Evolutionary conservation across 2,797 vertebrate species (phyloP).

Genomic region (Eospalax fontanierii): DNA sequence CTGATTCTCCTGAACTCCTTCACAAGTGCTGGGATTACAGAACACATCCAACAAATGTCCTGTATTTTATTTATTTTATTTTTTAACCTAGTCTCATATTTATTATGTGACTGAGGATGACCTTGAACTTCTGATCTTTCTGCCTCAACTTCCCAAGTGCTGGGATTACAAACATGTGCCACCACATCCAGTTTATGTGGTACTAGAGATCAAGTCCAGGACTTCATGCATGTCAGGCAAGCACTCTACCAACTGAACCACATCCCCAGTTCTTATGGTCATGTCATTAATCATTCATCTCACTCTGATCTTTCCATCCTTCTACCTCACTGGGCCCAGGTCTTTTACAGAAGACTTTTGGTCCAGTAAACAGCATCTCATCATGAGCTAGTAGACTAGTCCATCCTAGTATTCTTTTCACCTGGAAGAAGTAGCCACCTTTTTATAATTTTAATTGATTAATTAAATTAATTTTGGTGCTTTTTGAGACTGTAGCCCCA

Average conservation of each 20-base stretch:
- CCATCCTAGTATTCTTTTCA: neutral
- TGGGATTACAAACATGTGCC: neutral
- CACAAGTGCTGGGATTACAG: no score
- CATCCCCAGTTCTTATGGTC: neutral
- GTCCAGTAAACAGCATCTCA: neutral
- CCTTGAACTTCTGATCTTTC: neutral
- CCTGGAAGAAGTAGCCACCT: no score
- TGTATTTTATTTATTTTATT: no score
- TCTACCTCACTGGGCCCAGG: neutral
- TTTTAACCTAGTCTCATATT: neutral
- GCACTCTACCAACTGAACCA: neutral
- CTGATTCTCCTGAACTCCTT: no score
- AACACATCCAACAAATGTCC: no score
- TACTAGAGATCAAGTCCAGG: neutral
- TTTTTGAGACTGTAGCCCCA: no score
- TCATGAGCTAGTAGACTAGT: neutral
- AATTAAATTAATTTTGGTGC: no score
- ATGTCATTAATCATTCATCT: neutral
- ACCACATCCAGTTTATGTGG: neutral
- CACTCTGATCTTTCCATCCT: neutral
- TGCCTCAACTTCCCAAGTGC: neutral
- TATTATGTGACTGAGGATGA: neutral
- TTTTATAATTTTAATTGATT: no score
- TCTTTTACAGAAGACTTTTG: neutral
- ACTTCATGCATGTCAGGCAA: neutral